phyloP scores from a whole-genome alignment of 2,888 invertebrate species.

The Chrysomela aeneicollis region DNA sequence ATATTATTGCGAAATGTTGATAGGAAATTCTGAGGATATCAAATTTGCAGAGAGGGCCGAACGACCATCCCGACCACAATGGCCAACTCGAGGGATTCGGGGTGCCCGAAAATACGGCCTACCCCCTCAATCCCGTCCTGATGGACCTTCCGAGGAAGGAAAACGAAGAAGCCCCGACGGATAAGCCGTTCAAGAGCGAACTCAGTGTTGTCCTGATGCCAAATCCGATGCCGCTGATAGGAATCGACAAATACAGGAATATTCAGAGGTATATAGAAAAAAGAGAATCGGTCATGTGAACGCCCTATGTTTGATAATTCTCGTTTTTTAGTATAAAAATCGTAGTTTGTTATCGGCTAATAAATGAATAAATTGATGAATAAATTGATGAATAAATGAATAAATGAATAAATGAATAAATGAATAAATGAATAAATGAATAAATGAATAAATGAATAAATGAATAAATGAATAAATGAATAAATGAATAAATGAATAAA shows the following conservation, averaged over 20 bases:
- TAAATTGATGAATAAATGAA: no score
- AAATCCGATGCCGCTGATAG: constrained; percentile 60
- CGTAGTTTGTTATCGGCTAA: no score
- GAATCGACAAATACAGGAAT: constrained; percentile 59
- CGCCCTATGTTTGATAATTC: no score
- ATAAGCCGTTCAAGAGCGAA: constrained; percentile 59
- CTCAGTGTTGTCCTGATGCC: constrained; percentile 60
- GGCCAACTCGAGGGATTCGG: constrained; percentile 26
- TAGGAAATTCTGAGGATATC: constrained; percentile 51
- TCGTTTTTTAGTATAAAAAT: no score
- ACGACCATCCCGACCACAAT: constrained; percentile 15
- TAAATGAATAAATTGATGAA: no score
- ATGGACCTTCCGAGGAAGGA: constrained; percentile 18
- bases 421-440: no score
- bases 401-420: no score
- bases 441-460: no score
- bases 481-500: no score
- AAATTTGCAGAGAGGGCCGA: constrained; percentile 48
- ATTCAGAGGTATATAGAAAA: constrained; percentile 48
- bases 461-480: no score
- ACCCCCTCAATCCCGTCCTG: no score
- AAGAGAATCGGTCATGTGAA: neutral
- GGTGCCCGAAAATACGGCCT: no score
- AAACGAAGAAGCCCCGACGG: constrained; percentile 31
- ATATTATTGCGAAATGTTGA: constrained; percentile 33